Evolutionary conservation across 2,113 vertebrate species (phyloP).

Genomic region (Irena cyanogastra): DNA sequence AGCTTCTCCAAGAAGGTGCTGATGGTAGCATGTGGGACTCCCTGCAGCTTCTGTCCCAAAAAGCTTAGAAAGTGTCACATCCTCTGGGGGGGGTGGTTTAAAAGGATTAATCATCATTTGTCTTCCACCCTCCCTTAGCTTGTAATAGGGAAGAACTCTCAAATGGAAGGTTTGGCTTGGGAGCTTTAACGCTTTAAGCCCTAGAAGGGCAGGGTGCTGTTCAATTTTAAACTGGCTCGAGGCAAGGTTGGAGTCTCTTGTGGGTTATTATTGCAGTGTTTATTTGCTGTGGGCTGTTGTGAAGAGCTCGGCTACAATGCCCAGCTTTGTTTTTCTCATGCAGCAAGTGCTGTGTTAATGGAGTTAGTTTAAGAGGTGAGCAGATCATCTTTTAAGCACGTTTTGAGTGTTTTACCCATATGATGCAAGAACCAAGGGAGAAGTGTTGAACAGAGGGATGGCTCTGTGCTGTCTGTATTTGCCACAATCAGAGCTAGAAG

Average conservation of each 20-base stretch:
- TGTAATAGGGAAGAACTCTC: background rate
- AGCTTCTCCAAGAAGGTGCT: background rate
- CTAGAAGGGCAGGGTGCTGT: background rate
- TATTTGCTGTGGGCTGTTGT: constrained; percentile 23
- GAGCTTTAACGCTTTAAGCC: background rate
- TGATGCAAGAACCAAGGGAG: accelerated
- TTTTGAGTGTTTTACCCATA: background rate
- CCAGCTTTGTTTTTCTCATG: background rate
- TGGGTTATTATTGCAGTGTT: constrained; percentile 34
- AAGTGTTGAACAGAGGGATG: background rate
- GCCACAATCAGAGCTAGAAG: accelerated
- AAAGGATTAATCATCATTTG: background rate
- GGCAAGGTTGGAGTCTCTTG: background rate
- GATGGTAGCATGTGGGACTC: background rate
- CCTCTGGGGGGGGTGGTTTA: background rate
- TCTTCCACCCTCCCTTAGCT: background rate
- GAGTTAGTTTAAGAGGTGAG: background rate
- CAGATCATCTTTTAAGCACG: background rate
- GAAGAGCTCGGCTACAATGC: background rate
- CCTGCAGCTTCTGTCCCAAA: background rate
- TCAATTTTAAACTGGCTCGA: background rate
- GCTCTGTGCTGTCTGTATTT: background rate
- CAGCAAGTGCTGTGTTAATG: background rate
- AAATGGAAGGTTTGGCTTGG: background rate
- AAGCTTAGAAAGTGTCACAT: background rate